Percentiles rank a stretch among this genome's conserved stretches.
Evolutionary conservation across 2,113 vertebrate genomes (phyloP).

Genomic region (Tylochromis polylepis): DNA sequence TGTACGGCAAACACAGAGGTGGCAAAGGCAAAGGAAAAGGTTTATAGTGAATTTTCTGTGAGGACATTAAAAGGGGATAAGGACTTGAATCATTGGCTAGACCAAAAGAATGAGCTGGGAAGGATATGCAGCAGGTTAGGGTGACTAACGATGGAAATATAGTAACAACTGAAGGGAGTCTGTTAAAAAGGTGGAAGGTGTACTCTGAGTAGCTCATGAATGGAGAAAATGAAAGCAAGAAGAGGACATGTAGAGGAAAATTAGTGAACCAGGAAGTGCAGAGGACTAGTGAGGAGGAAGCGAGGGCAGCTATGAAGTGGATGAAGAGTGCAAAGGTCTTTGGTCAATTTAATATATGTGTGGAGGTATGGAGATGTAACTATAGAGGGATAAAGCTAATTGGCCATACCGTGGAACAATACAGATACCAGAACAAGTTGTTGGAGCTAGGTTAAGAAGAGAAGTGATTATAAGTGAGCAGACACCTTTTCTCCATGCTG

Average conservation of each 20-base stretch:
- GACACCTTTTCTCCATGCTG: not conserved
- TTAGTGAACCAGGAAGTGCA: not conserved
- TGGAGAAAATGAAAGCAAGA: not conserved
- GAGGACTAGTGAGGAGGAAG: not conserved
- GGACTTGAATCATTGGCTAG: not conserved
- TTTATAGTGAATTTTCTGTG: not conserved
- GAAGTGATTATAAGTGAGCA: not conserved
- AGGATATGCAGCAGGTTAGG: not conserved
- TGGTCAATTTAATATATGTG: not conserved
- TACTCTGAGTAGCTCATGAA: not conserved
- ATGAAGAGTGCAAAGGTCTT: not conserved
- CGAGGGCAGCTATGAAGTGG: not conserved
- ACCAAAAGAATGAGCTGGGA: not conserved
- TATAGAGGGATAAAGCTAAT: not conserved
- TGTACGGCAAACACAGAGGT: not conserved
- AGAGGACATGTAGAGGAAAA: not conserved
- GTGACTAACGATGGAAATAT: not conserved
- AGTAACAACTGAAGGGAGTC: accelerated
- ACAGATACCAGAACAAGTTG: not conserved
- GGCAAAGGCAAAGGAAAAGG: not conserved
- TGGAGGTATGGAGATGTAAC: not conserved
- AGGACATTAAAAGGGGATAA: not conserved
- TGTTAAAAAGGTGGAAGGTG: not conserved
- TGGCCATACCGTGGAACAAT: not conserved
- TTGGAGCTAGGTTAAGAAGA: not conserved